phyloP scores from a whole-genome alignment of 2,113 vertebrate genomes.

The Etheostoma cragini region DNA sequence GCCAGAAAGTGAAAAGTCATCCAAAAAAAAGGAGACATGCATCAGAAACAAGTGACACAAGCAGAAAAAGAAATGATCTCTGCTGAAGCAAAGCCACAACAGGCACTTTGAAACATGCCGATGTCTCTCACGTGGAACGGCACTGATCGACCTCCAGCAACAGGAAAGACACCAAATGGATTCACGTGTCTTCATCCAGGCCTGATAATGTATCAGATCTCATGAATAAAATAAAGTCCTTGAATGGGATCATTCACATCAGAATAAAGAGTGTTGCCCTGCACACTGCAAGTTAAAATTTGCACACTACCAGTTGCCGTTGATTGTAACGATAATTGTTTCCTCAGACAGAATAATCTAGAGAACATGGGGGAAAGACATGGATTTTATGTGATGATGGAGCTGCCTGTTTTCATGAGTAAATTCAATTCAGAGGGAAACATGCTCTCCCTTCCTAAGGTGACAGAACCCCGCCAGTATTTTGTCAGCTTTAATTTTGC shows the following conservation, averaged over 20 bases:
- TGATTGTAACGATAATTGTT: slow-evolving; percentile 40
- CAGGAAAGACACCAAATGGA: slow-evolving; percentile 31
- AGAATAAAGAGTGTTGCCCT: slow-evolving; percentile 11
- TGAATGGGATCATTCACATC: slow-evolving; percentile 36
- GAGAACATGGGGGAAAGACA: slow-evolving; percentile 19
- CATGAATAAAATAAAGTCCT: slow-evolving; percentile 66
- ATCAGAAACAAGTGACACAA: slow-evolving; percentile 42
- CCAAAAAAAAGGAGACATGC: slow-evolving; percentile 30
- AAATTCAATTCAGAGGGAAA: slow-evolving; percentile 48
- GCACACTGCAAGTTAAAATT: slow-evolving; percentile 26
- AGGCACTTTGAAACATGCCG: slow-evolving; percentile 50
- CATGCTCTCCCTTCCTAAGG: slow-evolving; percentile 19
- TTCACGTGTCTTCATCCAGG: slow-evolving; percentile 45
- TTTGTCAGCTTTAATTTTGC: slow-evolving; percentile 50
- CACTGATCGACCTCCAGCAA: slow-evolving; percentile 36
- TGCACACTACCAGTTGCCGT: slow-evolving; percentile 14
- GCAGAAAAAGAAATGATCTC: slow-evolving; percentile 54
- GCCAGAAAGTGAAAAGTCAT: slow-evolving; percentile 27
- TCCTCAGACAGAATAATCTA: slow-evolving; percentile 61
- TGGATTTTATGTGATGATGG: not conserved
- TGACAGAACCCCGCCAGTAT: not conserved
- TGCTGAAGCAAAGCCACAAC: slow-evolving; percentile 49
- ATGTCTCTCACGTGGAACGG: slow-evolving; percentile 23
- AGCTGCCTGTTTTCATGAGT: slow-evolving; percentile 12
- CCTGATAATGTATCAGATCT: slow-evolving; percentile 53